These are phyloP conservation scores for Nixonia krombeini DNA, from an alignment of 1,140 invertebrate genomes.

Conservation along the genomic window DNA sequence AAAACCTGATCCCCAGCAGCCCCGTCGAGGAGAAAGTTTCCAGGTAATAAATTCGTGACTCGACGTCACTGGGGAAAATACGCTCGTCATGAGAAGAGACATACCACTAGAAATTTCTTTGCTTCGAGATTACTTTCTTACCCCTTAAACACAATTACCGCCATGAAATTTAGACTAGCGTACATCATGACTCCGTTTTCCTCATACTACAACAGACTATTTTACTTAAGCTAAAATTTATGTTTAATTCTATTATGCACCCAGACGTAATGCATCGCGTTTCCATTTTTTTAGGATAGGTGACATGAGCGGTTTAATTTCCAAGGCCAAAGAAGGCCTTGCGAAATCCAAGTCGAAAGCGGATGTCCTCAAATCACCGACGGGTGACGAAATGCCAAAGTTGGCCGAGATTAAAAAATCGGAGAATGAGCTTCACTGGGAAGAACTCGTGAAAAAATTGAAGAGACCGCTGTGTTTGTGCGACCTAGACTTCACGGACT, in stretches of 20 bases:
- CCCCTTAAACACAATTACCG: slow-evolving; percentile 24
- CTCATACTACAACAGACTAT: too few species aligned
- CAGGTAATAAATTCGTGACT: slow-evolving; percentile 60
- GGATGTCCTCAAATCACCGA: slow-evolving; percentile 79
- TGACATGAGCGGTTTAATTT: slow-evolving; percentile 91
- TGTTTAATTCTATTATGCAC: too few species aligned
- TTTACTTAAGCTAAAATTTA: too few species aligned
- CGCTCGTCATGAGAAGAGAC: slow-evolving; percentile 22
- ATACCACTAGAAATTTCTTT: slow-evolving; percentile 23
- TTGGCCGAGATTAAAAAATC: slow-evolving; percentile 85
- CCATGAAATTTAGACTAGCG: slow-evolving; percentile 28
- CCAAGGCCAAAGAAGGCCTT: slow-evolving; percentile 92
- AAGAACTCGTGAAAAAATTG: slow-evolving; percentile 86
- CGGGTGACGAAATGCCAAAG: slow-evolving; percentile 75
- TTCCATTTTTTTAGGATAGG: slow-evolving; percentile 75
- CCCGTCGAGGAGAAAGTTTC: slow-evolving; percentile 73
- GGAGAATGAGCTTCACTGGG: slow-evolving; percentile 96
- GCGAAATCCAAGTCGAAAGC: slow-evolving; percentile 86
- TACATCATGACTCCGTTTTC: too few species aligned
- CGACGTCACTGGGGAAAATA: slow-evolving; percentile 24
- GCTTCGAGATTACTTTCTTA: slow-evolving; percentile 12
- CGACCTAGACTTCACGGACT: slow-evolving; percentile 96
- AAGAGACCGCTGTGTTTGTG: slow-evolving; percentile 90
- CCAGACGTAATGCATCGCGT: too few species aligned
- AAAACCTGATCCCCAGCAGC: slow-evolving; percentile 76